Conservation (phyloP, 2,113 vertebrate species). For the Phyllostomus discolor region DNA sequence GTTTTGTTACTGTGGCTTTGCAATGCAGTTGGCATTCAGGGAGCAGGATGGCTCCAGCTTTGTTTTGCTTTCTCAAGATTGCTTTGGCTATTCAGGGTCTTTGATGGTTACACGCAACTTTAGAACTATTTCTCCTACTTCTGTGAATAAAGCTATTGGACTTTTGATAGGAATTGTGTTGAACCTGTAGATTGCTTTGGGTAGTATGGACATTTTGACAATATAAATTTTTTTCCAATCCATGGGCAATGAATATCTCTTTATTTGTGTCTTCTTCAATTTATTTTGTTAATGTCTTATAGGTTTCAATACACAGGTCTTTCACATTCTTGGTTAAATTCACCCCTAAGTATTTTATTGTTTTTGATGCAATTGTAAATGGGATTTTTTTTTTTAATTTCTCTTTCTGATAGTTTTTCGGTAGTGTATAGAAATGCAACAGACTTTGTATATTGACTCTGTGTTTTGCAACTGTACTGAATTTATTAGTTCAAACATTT, state of each 20-base stretch:
- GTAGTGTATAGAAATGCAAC: background rate
- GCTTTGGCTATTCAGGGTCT: background rate
- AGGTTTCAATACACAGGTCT: background rate
- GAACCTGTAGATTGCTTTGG: background rate
- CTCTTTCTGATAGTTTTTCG: background rate
- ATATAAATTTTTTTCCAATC: background rate
- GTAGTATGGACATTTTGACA: background rate
- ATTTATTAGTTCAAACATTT: background rate
- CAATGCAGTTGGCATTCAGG: background rate
- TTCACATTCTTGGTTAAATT: background rate
- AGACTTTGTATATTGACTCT: background rate
- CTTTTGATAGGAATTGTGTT: background rate
- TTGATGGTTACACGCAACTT: background rate
- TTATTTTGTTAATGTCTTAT: background rate
- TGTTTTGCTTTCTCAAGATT: background rate
- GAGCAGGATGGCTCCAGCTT: background rate
- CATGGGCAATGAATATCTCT: background rate
- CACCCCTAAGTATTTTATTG: background rate
- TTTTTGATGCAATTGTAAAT: background rate
- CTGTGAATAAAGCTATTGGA: background rate
- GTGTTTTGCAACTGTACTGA: background rate
- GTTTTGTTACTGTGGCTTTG: background rate
- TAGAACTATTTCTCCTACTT: background rate
- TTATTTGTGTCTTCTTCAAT: background rate
- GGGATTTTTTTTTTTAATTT: background rate